Evolutionary conservation across 2,797 vertebrate genomes (phyloP).

Genomic region (Pterois miles): DNA sequence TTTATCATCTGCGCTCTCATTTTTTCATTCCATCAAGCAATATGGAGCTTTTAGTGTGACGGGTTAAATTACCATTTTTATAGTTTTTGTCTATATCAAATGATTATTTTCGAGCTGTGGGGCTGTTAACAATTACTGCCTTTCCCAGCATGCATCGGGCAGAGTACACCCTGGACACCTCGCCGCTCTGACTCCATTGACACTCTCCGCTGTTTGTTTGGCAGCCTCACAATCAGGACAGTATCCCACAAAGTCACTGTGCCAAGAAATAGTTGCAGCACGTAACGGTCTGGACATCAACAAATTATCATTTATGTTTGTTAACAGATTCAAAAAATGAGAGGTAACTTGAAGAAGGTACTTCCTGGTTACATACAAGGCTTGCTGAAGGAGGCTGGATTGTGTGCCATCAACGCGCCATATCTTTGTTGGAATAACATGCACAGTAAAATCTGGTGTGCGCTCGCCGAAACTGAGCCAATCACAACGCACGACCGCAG

Average conservation of each 20-base stretch:
- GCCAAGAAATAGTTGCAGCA: neutral
- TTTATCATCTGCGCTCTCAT: neutral
- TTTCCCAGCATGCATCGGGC: conserved; percentile 2
- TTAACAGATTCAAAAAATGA: neutral
- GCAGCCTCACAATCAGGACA: neutral
- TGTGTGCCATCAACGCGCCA: no score
- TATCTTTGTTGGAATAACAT: no score
- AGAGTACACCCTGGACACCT: neutral
- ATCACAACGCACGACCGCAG: no score
- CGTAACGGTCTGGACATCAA: neutral
- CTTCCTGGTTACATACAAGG: neutral
- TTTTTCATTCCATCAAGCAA: neutral
- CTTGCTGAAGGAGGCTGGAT: no score
- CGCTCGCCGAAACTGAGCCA: no score
- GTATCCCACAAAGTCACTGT: neutral
- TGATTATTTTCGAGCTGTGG: neutral
- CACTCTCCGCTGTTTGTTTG: neutral
- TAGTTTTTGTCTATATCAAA: neutral
- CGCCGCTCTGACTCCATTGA: neutral
- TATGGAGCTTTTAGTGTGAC: neutral
- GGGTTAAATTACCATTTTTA: neutral
- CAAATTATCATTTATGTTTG: neutral
- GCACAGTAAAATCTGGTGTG: no score
- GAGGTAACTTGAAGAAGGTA: neutral
- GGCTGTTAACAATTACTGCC: neutral